Evolutionary conservation across 30 jellyfish, hydroid and myxozoan species (phyloP).

Genomic region (Cassiopea xamachana): DNA sequence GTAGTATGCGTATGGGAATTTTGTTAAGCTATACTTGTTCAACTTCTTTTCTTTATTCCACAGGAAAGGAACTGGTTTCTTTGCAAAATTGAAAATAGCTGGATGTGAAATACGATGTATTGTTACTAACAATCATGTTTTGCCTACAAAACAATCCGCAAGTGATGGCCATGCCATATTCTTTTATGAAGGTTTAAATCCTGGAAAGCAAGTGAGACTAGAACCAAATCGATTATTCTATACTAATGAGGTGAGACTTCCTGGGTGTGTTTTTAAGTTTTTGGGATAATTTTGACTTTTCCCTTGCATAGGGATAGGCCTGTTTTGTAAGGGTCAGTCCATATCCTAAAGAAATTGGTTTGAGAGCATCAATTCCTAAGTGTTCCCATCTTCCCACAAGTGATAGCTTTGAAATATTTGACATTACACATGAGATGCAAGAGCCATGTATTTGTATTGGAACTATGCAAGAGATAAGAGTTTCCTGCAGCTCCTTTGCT

Average conservation of each 20-base stretch:
- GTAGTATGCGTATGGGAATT: too few relatives aligned
- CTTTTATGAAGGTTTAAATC: slow-evolving; percentile 81
- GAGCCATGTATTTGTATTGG: too few relatives aligned
- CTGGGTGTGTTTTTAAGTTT: background rate
- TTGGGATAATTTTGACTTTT: background rate
- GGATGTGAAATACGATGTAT: slow-evolving; percentile 67
- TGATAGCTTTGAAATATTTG: too few relatives aligned
- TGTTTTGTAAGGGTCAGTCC: too few relatives aligned
- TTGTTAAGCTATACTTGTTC: background rate
- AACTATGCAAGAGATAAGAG: too few relatives aligned
- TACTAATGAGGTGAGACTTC: slow-evolving; percentile 67
- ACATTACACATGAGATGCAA: too few relatives aligned
- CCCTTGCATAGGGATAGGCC: too few relatives aligned
- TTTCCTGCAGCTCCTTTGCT: too few relatives aligned
- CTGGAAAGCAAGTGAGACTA: slow-evolving; percentile 68
- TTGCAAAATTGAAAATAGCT: slow-evolving; percentile 55
- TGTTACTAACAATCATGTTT: slow-evolving; percentile 90
- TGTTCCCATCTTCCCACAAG: too few relatives aligned
- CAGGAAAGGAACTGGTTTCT: slow-evolving; percentile 96
- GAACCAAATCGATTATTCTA: slow-evolving; percentile 75
- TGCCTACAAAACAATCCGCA: slow-evolving; percentile 70
- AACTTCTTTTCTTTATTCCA: background rate
- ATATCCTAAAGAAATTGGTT: too few relatives aligned
- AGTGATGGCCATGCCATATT: slow-evolving; percentile 78
- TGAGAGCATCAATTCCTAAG: too few relatives aligned